Base-by-base conservation (phyloP, 2,888 invertebrate genomes). In the Dicranocentrus wangi region DNA sequence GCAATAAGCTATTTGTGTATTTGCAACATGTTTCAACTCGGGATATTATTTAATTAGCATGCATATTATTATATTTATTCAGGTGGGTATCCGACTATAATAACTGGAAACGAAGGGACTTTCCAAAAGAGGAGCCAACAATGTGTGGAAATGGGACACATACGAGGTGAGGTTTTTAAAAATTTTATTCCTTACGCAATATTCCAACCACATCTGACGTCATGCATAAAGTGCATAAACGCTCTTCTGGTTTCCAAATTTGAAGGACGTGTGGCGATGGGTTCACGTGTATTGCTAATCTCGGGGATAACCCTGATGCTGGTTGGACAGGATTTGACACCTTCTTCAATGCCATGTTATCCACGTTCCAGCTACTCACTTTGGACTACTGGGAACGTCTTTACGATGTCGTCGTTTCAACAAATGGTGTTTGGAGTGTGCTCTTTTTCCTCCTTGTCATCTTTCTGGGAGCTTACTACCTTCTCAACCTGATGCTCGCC, bases 311-410 rank as follows among this genome's bases (percentile, higher is more conserved):
- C 90, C 98, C 97, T 80, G 97, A 97, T 90, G 95, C 94, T 89
- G 98, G 97, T 81, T 98, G 95, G 91, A 97, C 97, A 81, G 96
- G 94, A 91, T 98, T 98, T 90, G 98, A 98, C 91, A 96, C 96
- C 91, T 97, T 98, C 90, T 93, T 97, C 88, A 96, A 96, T 96
- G 95, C 97, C 85, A 96, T 98, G 96, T 92, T 98, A 88, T 96
- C 96, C 87, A 96, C 97, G 53, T 97, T 98, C 90, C 97, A 98
- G 89, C 92, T 98, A 87, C 96, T 98, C 88, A 98, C 98, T 47
- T 91, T 97, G 88, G 98, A 98, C 90, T 98, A 96, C 89, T 98
- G 97, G 98, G 98, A 98, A 90, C 96, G 98, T 89, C 95, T 96
- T 83, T 98, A 97, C 90, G 96, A 97, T 90, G 96, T 97, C 95